phyloP scores from a whole-genome alignment of 2,888 invertebrate genomes.

The Ectropis crepuscularia region DNA sequence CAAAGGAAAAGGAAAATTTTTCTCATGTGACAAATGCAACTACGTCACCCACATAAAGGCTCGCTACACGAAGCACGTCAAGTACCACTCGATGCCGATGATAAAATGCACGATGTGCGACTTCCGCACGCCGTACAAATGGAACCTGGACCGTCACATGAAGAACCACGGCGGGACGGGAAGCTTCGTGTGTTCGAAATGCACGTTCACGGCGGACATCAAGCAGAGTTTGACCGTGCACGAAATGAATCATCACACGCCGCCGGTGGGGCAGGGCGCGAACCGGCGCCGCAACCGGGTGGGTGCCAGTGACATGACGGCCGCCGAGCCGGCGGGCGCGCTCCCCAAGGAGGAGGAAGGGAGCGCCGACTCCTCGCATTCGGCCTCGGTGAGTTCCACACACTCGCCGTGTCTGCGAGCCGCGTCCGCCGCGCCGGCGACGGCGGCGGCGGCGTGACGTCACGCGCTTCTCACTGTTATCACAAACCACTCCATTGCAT shows the following conservation, averaged over 20 bases:
- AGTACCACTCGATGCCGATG: slow-evolving; percentile 97
- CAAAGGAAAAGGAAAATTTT: slow-evolving; percentile 91
- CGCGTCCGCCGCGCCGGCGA: slow-evolving; percentile 53
- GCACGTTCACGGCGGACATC: slow-evolving; percentile 96
- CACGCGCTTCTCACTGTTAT: slow-evolving; percentile 66
- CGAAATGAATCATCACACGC: slow-evolving; percentile 95
- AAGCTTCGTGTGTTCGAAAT: slow-evolving; percentile 93
- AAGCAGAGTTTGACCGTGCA: slow-evolving; percentile 96
- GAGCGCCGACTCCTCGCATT: slow-evolving; percentile 78
- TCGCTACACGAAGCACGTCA: slow-evolving; percentile 95
- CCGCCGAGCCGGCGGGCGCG: slow-evolving; percentile 58
- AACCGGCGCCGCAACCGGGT: slow-evolving; percentile 89
- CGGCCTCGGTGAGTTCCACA: slow-evolving; percentile 73
- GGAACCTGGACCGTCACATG: slow-evolving; percentile 97
- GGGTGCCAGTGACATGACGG: slow-evolving; percentile 87
- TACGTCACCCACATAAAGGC: slow-evolving; percentile 96
- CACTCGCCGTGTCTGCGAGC: slow-evolving; percentile 51
- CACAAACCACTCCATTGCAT: slow-evolving; percentile 48
- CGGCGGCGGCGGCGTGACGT: slow-evolving; percentile 57
- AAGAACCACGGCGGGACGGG: slow-evolving; percentile 95
- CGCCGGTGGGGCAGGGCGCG: slow-evolving; percentile 88
- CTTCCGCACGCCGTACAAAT: slow-evolving; percentile 95
- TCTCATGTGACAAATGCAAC: slow-evolving; percentile 95
- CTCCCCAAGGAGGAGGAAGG: slow-evolving; percentile 78
- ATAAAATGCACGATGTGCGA: slow-evolving; percentile 97